Evolutionary conservation across 1,140 invertebrate genomes (phyloP).

Genomic region (Diploscapter pachys): DNA sequence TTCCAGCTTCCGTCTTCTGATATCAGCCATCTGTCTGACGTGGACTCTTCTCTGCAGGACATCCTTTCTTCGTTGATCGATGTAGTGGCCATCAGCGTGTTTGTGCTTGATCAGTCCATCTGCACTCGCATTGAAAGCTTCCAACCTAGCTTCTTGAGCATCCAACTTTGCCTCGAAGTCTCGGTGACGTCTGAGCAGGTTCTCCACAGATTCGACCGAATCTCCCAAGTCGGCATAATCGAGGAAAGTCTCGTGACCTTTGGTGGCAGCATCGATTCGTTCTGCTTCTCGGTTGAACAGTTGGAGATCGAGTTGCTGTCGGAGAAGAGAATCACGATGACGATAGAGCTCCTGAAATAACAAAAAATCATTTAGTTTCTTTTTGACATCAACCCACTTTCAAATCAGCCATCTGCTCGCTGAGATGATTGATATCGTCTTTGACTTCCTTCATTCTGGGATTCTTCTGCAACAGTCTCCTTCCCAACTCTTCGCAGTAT

Average conservation of each 20-base stretch:
- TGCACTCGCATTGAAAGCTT: constrained; percentile 79
- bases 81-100: constrained; percentile 71
- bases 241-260: constrained; percentile 86
- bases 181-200: constrained; percentile 84
- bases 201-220: constrained; percentile 88
- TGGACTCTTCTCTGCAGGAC: constrained; percentile 72
- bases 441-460: constrained; percentile 59
- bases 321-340: constrained; percentile 42
- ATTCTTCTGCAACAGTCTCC: constrained; percentile 61
- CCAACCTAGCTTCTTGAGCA: constrained; percentile 86
- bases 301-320: constrained; percentile 77
- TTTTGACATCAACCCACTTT: neutral
- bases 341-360: constrained; percentile 16
- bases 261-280: constrained; percentile 89
- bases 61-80: constrained; percentile 68
- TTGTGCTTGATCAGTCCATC: constrained; percentile 76
- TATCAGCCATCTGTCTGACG: constrained; percentile 73
- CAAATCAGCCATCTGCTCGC: constrained; percentile 26
- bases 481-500: constrained; percentile 65
- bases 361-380: neutral
- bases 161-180: constrained; percentile 88
- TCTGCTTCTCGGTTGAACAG: constrained; percentile 92
- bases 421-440: constrained; percentile 29
- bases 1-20: constrained; percentile 71
- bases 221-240: constrained; percentile 81